Evolutionary conservation across 2,797 vertebrate species (phyloP), one percentile per base, ranked within the genome.

Genomic region (Eidolon dupreanum): DNA sequence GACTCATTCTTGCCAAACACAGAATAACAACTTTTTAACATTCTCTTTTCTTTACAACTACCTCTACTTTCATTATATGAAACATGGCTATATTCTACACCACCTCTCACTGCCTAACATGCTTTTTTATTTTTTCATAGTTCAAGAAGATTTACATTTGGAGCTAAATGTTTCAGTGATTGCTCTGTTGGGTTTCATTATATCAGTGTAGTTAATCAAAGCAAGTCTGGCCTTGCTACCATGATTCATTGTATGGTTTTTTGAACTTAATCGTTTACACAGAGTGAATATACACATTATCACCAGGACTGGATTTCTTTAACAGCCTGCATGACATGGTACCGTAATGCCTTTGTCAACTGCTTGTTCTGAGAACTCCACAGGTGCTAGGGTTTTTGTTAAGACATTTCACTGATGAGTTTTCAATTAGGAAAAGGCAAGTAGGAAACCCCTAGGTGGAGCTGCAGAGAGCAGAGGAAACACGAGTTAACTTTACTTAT

Each of bases 171-270:
- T 98, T 98, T 98, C 98, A 98, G 98, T 99, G 98, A 99, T 98
- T 99, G 98, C 98, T 98, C 98, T 98, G 98, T 98, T 98, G 98
- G 98, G 98, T 99, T 99, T 99, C 98, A 99, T 99, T 99, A 99
- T 97, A 96, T 97, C 90, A 93, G 97, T 97, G 96, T 98, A 98
- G 98, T 99, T 99, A 99, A 99, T 99, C 99, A 99, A 98, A 99
- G 98, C 97, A 98, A 98, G 98, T 97, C 98, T 96, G 89, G 98
- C 97, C 98, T 98, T 98, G 98, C 97, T 98, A 96, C 98, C 94
- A 92, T 98, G 98, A 98, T 98, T 99, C 98, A 98, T 97, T 98
- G 97, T 97, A 98, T 92, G 22, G 87, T 97, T 98, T 98, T 98
- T 98, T 98, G 66, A 98, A 98, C 98, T 98, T 98, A 98, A 97